phyloP scores from a whole-genome alignment of 2,797 vertebrate species.

The Myiothlypis chrysogaster region DNA sequence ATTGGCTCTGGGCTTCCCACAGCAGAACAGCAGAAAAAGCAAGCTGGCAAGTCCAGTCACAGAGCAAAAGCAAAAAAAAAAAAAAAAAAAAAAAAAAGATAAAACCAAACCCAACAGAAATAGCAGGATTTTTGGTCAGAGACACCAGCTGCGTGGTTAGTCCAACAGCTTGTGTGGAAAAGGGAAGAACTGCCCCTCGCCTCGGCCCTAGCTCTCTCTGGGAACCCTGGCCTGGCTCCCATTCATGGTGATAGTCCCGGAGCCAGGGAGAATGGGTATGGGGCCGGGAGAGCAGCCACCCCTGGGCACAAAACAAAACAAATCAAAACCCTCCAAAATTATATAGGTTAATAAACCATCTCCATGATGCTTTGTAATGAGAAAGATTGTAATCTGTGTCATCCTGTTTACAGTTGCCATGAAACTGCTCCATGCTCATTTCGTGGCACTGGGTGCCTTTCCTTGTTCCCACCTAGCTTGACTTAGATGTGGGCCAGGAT shows the following conservation, averaged over 20 bases:
- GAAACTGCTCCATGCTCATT: background rate
- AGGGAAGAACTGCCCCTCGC: background rate
- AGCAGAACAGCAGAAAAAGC: background rate
- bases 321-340: background rate
- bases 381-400: background rate
- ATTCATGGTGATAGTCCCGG: no score
- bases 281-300: background rate
- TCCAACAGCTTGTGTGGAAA: background rate
- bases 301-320: background rate
- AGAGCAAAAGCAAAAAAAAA: background rate
- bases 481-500: background rate
- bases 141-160: background rate
- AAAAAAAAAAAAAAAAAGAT: no score
- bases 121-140: background rate
- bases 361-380: background rate
- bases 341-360: background rate
- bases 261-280: background rate
- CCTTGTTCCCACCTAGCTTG: background rate
- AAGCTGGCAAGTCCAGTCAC: background rate
- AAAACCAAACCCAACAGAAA: background rate
- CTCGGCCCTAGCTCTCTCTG: background rate
- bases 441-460: background rate
- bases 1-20: background rate
- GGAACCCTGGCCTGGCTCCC: accelerated
- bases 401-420: background rate